Base-by-base conservation (phyloP, 2,797 vertebrate genomes). In the Sebastes cheni region DNA sequence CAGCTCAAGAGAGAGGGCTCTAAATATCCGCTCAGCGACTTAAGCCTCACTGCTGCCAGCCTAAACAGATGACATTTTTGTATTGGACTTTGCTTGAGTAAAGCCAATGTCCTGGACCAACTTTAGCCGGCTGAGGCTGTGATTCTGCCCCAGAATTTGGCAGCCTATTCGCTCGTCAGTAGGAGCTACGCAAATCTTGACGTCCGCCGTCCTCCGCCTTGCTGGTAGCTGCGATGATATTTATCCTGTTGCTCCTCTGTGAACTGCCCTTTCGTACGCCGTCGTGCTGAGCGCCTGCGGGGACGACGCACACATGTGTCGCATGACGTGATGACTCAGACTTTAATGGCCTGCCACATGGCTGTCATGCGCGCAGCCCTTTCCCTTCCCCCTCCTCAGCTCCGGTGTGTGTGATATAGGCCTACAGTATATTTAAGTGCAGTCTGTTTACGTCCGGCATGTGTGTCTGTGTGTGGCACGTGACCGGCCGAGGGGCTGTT, bases 291-390 rank as follows among this genome's bases (percentile, higher is more conserved):
- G 70, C 16, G 64, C 87, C 92, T 82, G 76, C 71, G 74, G 89
- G 82, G 74, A 73, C 84, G 69, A 84, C 54, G 66, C 87, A 87
- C 88, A 87, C 87, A 86, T 76, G 89, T 91, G 89, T 91, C 69
- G 60, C 78, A 82, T 83, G 89, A 87, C 58, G 62, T 72, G 83
- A 86, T 94, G 93, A 93, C 85, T 94, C 90, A 91, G 88, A 84
- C 82, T 86, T 88, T 92, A 92, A 86, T 88, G 82, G 79, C 59
- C 67, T 62, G 76, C 85, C 88, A 89, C 89, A 91, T 88, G 91
- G 88, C 75, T 89, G 88, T 84, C 87, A 83, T 87, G 83, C 54
- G 34, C 66, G 70, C 36, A 60, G 34, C 72, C 75, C 74, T 7
- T 16, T 78, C 74, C 77, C 74, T 4, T 13, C 81, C 67, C 52